Conservation (phyloP, 2,888 invertebrate genomes). For the Operophtera brumata region DNA sequence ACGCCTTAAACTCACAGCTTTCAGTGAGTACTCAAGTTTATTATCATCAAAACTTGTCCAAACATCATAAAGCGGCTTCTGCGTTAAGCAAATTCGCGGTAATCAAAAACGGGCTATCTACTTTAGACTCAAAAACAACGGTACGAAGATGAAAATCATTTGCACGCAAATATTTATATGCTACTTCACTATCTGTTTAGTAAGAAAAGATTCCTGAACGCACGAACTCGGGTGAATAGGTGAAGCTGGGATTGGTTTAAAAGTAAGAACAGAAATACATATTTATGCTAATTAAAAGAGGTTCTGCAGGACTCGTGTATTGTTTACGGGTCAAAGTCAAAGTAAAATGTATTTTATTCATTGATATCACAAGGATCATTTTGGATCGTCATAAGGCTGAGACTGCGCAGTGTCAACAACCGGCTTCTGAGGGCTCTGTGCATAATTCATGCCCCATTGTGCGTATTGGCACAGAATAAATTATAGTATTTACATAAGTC, state of each 20-base stretch:
- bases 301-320: constrained; percentile 38
- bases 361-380: no score
- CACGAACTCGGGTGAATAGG: constrained; percentile 4
- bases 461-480: constrained; percentile 37
- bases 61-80: constrained; percentile 28
- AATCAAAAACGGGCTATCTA: constrained; percentile 32
- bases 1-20: constrained; percentile 19
- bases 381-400: no score
- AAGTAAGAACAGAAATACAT: constrained; percentile 29
- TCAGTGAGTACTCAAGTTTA: constrained; percentile 21
- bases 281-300: constrained; percentile 45
- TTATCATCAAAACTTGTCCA: constrained; percentile 26
- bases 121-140: constrained; percentile 28
- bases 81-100: constrained; percentile 28
- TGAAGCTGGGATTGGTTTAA: constrained; percentile 10
- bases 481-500: neutral
- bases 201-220: constrained; percentile 4
- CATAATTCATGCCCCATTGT: constrained; percentile 69
- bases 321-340: constrained; percentile 41
- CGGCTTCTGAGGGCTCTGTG: constrained; percentile 54
- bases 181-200: neutral
- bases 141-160: constrained; percentile 24
- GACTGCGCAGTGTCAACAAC: constrained; percentile 58
- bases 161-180: constrained; percentile 9
- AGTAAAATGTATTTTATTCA: no score